Evolutionary conservation across 2,888 invertebrate species (phyloP), one percentile per base, ranked within the genome.

Genomic region (Ochropleura leucogaster): DNA sequence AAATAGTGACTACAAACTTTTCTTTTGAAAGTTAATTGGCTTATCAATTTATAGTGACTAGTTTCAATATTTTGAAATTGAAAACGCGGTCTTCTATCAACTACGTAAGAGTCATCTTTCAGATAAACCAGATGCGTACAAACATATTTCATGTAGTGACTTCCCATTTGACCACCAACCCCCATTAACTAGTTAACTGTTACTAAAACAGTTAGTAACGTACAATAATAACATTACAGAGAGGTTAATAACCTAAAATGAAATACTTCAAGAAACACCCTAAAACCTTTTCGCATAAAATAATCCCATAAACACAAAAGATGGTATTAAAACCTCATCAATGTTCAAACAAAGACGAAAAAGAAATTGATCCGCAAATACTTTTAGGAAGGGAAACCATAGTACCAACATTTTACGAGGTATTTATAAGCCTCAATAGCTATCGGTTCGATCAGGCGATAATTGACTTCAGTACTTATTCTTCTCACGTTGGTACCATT

Each of bases 401-500:
- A 79, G 64, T 20, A 68, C 44, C 44, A 69, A 74, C n/a, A 63
- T 68, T 83, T 85, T 83, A 85, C 60, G 72, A 79, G 42, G 20
- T 46, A 57, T 79, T 69, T 73, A 75, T 66, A 65, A 69, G 64
- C 55, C 51, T 42, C 63, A 20, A 55, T 42, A 59, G 70, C 62
- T 70, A 75, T 57, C 53, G 55, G 47, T 63, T 68, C 20, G 66
- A 76, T 65, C 68, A 30, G 42, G 42, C 49, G 60, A 71, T 83
- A 79, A 80, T 79, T 69, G 73, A 55, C 53, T 42, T 55, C 5
- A 18, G 66, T 77, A 73, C 53, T 69, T 72, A 88, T 85, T 78
- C 80, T 6, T n/a, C 18, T 78, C 87, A 85, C 87, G 87, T 77
- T n/a, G 53, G 16, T 10, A 47, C 67, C 64, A 79, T 85, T 74